These are phyloP conservation scores for Gulo gulo DNA, from an alignment of 2,113 vertebrate genomes.

Conservation along the genomic window DNA sequence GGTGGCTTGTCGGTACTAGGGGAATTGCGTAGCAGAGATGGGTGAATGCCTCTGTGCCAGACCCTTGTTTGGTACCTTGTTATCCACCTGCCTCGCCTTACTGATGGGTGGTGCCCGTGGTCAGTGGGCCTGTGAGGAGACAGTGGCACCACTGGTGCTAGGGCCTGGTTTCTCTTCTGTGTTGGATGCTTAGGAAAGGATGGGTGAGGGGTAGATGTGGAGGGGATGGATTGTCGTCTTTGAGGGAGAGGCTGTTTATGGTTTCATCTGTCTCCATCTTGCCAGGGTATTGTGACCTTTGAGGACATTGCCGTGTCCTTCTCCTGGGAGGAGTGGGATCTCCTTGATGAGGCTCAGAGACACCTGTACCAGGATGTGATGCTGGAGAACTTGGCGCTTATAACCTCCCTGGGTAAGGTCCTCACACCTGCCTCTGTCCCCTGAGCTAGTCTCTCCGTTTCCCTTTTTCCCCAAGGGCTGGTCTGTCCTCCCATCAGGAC, in stretches of 20 bases:
- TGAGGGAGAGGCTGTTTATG: background rate
- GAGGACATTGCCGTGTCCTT: background rate
- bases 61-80: background rate
- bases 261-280: background rate
- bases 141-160: background rate
- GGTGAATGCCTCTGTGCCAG: background rate
- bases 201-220: background rate
- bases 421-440: background rate
- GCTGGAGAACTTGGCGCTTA: background rate
- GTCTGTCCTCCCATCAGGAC: background rate
- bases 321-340: slow-evolving; percentile 25
- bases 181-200: background rate
- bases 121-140: background rate
- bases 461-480: background rate
- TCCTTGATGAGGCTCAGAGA: background rate
- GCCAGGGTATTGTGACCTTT: slow-evolving; percentile 8
- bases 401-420: background rate
- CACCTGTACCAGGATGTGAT: background rate
- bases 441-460: background rate
- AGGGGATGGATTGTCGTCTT: background rate
- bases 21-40: background rate
- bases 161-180: background rate
- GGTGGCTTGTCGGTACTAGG: background rate
- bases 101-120: background rate
- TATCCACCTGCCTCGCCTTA: background rate